A percentile compares a stretch with the other conserved stretches of the same genome.
Evolutionary conservation across 1,140 invertebrate genomes (phyloP).

Genomic region (Sitodiplosis mosellana): DNA sequence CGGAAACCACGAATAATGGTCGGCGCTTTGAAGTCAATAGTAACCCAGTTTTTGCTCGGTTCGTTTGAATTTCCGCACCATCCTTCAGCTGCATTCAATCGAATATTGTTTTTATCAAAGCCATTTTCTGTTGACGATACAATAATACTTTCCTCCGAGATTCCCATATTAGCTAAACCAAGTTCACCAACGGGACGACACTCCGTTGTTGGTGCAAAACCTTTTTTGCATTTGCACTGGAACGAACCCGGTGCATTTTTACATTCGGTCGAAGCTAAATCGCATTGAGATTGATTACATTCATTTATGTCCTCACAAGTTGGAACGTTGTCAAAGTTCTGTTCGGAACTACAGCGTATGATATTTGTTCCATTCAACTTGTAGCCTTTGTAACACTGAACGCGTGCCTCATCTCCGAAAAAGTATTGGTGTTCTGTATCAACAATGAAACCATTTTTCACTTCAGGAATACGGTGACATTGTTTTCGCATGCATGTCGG

Average conservation of each 20-base stretch:
- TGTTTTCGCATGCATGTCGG: constrained; percentile 72
- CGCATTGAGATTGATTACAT: constrained; percentile 75
- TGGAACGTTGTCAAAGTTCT: constrained; percentile 68
- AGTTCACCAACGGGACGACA: constrained; percentile 77
- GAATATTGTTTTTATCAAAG: constrained; percentile 61
- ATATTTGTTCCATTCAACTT: constrained; percentile 69
- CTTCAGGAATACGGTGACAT: constrained; percentile 65
- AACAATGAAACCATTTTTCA: constrained; percentile 69
- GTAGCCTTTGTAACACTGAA: constrained; percentile 83
- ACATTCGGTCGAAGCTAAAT: constrained; percentile 77
- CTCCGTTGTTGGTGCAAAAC: constrained; percentile 73
- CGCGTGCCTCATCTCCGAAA: constrained; percentile 78
- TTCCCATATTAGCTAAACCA: constrained; percentile 71
- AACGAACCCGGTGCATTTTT: constrained; percentile 81
- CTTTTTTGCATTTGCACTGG: constrained; percentile 71
- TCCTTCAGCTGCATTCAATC: constrained; percentile 51
- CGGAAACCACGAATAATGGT: constrained; percentile 77
- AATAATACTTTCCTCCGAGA: constrained; percentile 73
- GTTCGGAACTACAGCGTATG: constrained; percentile 70
- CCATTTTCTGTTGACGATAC: constrained; percentile 67
- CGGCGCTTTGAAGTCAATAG: constrained; percentile 76
- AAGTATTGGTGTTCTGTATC: constrained; percentile 55
- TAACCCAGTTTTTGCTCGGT: constrained; percentile 71
- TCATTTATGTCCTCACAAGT: constrained; percentile 88
- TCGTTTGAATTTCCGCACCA: constrained; percentile 80